These are phyloP conservation scores for Tapera naevia DNA, from an alignment of 2,797 vertebrate species.

Conservation along the genomic window DNA sequence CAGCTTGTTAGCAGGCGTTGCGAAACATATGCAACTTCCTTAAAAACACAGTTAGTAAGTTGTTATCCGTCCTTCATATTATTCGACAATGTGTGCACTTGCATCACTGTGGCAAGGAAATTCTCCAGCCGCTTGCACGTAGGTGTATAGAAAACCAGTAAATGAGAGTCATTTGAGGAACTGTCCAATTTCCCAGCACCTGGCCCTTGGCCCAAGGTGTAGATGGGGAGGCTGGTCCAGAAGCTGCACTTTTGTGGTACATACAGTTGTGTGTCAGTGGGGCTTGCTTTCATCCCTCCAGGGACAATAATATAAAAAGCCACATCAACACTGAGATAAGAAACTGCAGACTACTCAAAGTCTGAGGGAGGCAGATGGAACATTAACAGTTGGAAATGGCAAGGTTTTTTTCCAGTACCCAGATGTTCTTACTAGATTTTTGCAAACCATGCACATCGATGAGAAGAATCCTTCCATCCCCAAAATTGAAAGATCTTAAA, in stretches of 20 bases:
- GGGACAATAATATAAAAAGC: background rate
- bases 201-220: background rate
- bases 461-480: background rate
- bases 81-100: background rate
- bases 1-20: background rate
- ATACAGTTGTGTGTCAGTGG: background rate
- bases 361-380: background rate
- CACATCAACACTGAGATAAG: background rate
- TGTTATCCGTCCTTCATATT: background rate
- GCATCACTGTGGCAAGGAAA: background rate
- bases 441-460: background rate
- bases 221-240: background rate
- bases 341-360: background rate
- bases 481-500: background rate
- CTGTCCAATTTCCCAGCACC: background rate
- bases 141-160: background rate
- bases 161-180: background rate
- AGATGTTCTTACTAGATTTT: background rate
- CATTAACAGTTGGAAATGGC: background rate
- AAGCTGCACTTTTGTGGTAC: background rate
- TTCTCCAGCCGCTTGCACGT: rapidly evolving
- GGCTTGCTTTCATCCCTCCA: background rate
- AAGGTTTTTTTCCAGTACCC: background rate
- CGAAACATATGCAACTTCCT: background rate
- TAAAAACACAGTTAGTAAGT: background rate